A percentile compares a stretch with the other conserved stretches of the same genome.
Evolutionary conservation across 2,797 vertebrate species (phyloP).

Genomic region (Enoplosus armatus): DNA sequence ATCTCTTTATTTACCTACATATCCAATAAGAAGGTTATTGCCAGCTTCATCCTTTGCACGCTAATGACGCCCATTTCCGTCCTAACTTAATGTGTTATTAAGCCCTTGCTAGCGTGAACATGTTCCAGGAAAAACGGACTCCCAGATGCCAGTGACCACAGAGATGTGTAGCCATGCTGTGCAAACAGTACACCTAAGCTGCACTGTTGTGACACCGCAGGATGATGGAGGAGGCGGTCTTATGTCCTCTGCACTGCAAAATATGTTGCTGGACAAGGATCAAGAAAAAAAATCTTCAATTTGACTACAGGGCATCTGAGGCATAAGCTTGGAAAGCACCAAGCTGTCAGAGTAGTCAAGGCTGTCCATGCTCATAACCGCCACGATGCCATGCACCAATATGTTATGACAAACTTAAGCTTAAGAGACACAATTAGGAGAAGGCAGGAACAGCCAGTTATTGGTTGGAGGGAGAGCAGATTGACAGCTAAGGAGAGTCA

Average conservation of each 20-base stretch:
- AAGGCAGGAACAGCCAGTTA: slow-evolving; percentile 63
- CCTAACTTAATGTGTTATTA: slow-evolving; percentile 42
- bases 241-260: slow-evolving; percentile 39
- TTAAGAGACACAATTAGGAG: slow-evolving; percentile 78
- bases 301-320: slow-evolving; percentile 56
- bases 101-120: slow-evolving; percentile 17
- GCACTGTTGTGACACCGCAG: slow-evolving; percentile 26
- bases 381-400: slow-evolving; percentile 65
- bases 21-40: slow-evolving; percentile 38
- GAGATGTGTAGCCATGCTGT: slow-evolving; percentile 11
- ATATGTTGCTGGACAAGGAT: slow-evolving; percentile 53
- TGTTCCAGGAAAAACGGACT: slow-evolving; percentile 33
- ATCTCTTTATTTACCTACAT: slow-evolving; percentile 21
- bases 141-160: slow-evolving; percentile 24
- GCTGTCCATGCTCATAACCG: slow-evolving; percentile 65
- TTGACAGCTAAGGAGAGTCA: slow-evolving; percentile 74
- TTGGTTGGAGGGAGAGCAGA: slow-evolving; percentile 62
- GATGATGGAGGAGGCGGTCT: slow-evolving; percentile 25
- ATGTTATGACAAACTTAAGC: slow-evolving; percentile 76
- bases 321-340: slow-evolving; percentile 61
- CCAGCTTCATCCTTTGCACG: slow-evolving; percentile 12
- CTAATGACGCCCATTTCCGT: slow-evolving; percentile 37
- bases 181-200: slow-evolving; percentile 31
- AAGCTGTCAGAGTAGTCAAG: slow-evolving; percentile 68
- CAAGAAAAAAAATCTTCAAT: slow-evolving; percentile 24